Conservation (phyloP, 2,113 vertebrate genomes). For the Columba livia region DNA sequence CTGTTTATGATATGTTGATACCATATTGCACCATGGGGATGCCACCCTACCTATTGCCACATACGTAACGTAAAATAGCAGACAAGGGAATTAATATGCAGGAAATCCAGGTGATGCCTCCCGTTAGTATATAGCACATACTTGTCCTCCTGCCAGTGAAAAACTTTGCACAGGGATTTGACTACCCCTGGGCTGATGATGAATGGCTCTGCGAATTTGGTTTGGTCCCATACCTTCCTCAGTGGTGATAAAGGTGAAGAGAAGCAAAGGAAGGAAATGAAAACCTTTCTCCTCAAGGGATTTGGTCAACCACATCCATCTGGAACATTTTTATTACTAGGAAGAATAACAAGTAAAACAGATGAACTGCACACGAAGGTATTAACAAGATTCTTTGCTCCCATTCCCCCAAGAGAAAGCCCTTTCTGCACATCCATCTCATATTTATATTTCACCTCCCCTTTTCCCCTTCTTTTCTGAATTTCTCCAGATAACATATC, state of each 20-base stretch:
- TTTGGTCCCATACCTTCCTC: background rate
- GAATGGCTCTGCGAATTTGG: background rate
- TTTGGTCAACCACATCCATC: conserved; percentile 1
- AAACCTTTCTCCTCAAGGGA: background rate
- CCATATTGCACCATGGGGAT: background rate
- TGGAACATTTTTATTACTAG: background rate
- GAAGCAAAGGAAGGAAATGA: background rate
- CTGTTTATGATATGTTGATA: background rate
- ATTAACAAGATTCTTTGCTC: background rate
- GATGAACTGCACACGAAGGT: background rate
- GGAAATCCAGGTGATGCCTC: background rate
- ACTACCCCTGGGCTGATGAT: background rate
- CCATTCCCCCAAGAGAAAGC: background rate
- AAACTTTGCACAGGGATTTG: background rate
- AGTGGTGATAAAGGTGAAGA: background rate
- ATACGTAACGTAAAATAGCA: background rate
- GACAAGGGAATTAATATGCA: background rate
- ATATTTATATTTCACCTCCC: background rate
- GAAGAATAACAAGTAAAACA: background rate
- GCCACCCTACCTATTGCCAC: background rate
- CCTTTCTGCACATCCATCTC: background rate
- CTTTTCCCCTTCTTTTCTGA: background rate
- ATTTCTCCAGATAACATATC: background rate
- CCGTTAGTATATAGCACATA: background rate
- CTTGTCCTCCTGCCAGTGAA: background rate